A percentile compares a stretch with the other conserved stretches of the same genome.
These are phyloP conservation scores for Spizella passerina DNA, from an alignment of 2,797 vertebrate genomes.

Conservation along the genomic window DNA sequence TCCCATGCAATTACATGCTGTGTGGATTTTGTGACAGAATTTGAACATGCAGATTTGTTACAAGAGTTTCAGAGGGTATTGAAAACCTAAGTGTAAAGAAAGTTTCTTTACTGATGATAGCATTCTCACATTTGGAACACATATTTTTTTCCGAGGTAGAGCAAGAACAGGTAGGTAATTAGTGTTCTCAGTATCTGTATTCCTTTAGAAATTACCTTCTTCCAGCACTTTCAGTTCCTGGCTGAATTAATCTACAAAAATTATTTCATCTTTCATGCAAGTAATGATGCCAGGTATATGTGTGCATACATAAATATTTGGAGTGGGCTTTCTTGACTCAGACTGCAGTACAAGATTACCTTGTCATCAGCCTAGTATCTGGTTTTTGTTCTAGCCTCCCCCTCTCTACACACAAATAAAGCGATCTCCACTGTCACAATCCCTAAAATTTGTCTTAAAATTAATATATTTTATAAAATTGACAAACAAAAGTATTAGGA, in stretches of 20 bases:
- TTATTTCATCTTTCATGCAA: not conserved
- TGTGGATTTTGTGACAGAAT: not conserved
- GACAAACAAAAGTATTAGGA: not conserved
- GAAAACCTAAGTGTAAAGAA: not conserved
- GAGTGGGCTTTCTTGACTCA: not conserved
- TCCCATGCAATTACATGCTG: not conserved
- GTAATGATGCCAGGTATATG: not conserved
- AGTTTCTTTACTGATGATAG: not conserved
- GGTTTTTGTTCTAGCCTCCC: not conserved
- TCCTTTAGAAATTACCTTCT: not conserved
- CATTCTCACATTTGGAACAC: not conserved
- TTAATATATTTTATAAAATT: not conserved
- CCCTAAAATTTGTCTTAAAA: not conserved
- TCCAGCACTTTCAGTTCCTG: not conserved
- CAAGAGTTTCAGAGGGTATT: not conserved
- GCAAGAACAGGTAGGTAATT: not conserved
- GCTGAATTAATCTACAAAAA: not conserved
- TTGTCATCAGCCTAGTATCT: not conserved
- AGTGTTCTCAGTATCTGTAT: not conserved
- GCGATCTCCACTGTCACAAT: not conserved
- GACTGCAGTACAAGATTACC: not conserved
- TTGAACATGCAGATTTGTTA: not conserved
- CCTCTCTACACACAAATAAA: not conserved
- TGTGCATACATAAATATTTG: not conserved
- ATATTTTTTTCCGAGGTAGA: not conserved